phyloP scores from a whole-genome alignment of 2,113 vertebrate species.

The Columba livia region DNA sequence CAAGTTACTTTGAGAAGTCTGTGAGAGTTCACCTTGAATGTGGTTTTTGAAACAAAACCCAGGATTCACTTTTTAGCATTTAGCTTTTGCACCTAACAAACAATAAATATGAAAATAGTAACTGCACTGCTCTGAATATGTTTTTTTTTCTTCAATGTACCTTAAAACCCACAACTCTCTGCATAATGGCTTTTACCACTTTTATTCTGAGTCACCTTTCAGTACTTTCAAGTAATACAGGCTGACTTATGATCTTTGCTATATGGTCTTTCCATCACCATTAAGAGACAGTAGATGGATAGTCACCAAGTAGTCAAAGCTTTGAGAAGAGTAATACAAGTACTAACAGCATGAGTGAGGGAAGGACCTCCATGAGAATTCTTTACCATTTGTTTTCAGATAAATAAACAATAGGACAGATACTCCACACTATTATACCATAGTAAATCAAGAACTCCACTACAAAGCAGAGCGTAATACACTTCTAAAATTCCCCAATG shows the following conservation, averaged over 20 bases:
- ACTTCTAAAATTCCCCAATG: background rate
- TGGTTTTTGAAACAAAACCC: background rate
- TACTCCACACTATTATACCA: background rate
- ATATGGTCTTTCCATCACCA: background rate
- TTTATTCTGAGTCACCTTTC: background rate
- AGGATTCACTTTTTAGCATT: background rate
- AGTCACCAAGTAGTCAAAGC: background rate
- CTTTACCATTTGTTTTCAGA: background rate
- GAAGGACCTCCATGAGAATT: background rate
- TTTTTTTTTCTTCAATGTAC: background rate
- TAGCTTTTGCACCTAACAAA: background rate
- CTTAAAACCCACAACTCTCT: background rate
- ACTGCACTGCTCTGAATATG: background rate
- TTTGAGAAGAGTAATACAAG: background rate
- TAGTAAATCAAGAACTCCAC: fast-evolving
- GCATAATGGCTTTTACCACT: background rate
- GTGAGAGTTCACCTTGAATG: background rate
- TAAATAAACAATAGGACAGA: background rate
- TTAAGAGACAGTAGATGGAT: background rate
- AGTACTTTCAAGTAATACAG: background rate
- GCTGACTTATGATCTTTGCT: background rate
- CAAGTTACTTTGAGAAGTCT: background rate
- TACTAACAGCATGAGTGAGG: background rate
- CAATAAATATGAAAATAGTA: background rate
- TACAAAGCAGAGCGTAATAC: background rate